phyloP scores from a whole-genome alignment of 2,888 invertebrate species.

The Cryptocephalus moraei region DNA sequence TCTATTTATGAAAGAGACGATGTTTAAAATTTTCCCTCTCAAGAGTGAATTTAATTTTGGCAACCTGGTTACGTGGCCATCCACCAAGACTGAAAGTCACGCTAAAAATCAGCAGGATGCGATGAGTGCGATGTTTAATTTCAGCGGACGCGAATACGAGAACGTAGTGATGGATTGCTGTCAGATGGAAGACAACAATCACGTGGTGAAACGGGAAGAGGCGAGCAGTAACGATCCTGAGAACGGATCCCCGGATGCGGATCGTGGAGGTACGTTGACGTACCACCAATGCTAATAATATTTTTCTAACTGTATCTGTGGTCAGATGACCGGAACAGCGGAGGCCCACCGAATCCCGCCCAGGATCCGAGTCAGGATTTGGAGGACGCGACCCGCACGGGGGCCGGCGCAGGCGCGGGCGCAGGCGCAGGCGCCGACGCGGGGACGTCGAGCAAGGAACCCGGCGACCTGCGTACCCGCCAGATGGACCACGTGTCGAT shows the following conservation, averaged over 20 bases:
- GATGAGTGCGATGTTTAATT: slow-evolving; percentile 19
- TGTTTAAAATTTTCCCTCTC: no score
- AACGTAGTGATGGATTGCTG: slow-evolving; percentile 91
- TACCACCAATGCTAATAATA: slow-evolving; percentile 35
- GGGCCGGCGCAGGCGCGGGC: slow-evolving; percentile 15
- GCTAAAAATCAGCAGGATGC: no score
- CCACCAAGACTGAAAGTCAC: no score
- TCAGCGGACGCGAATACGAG: slow-evolving; percentile 77
- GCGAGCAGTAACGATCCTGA: slow-evolving; percentile 66
- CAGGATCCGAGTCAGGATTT: slow-evolving; percentile 30
- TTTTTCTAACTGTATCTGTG: slow-evolving; percentile 29
- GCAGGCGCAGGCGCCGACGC: slow-evolving; percentile 21
- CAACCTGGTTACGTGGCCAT: no score
- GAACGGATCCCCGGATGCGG: slow-evolving; percentile 80
- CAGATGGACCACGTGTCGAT: slow-evolving; percentile 37
- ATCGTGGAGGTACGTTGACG: slow-evolving; percentile 53
- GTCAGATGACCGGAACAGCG: slow-evolving; percentile 47
- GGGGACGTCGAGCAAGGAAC: slow-evolving; percentile 35
- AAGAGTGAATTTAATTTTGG: no score
- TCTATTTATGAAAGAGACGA: no score
- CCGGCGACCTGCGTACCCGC: slow-evolving; percentile 43
- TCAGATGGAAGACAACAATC: slow-evolving; percentile 76
- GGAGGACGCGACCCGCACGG: slow-evolving; percentile 28
- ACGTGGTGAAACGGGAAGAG: slow-evolving; percentile 77
- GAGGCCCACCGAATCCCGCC: slow-evolving; percentile 44